Evolutionary conservation across 2,113 vertebrate species (phyloP).

Genomic region (Lipotes vexillifer): DNA sequence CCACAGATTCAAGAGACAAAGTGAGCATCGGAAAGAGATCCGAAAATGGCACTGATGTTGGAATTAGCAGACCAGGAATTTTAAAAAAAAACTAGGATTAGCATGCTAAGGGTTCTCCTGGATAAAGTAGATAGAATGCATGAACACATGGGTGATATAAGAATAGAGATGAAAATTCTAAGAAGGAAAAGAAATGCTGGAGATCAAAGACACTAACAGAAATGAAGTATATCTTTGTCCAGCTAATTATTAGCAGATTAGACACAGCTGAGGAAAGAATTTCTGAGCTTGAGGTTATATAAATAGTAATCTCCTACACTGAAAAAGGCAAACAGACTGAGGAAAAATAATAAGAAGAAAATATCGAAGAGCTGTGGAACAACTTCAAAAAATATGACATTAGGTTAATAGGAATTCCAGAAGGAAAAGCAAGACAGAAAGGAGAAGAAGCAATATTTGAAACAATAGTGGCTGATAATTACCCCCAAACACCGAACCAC

Average conservation of each 20-base stretch:
- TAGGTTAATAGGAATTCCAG: background rate
- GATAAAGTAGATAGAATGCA: background rate
- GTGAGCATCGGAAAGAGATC: background rate
- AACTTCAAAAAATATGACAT: background rate
- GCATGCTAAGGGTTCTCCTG: background rate
- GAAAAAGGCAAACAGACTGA: background rate
- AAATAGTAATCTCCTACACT: background rate
- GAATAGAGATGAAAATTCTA: background rate
- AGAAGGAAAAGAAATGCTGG: fast-evolving
- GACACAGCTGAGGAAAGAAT: background rate
- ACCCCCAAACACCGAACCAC: background rate
- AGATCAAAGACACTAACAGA: background rate
- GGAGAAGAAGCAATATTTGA: background rate
- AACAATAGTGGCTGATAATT: background rate
- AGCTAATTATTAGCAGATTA: background rate
- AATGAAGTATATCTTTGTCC: background rate
- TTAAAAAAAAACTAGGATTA: background rate
- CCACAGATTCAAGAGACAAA: background rate
- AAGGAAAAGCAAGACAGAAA: background rate
- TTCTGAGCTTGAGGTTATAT: background rate
- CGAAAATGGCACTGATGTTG: background rate
- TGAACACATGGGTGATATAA: background rate
- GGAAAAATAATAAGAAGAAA: background rate
- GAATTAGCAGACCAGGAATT: background rate
- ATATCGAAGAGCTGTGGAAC: background rate